Evolutionary conservation across 1,140 invertebrate genomes (phyloP).

Genomic region (Drosophila carrolli): DNA sequence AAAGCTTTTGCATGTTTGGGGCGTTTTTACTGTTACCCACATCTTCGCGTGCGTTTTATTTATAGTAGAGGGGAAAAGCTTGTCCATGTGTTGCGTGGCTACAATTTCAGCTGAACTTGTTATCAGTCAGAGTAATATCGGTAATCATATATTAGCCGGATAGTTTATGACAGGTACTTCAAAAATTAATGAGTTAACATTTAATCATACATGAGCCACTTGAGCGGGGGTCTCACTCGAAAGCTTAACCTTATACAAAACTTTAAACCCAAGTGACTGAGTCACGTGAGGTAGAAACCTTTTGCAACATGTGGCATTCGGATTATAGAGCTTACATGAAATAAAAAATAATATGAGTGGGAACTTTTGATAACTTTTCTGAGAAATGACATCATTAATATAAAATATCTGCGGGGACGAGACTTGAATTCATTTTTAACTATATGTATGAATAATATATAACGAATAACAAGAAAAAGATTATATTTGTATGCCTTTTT

Average conservation of each 20-base stretch:
- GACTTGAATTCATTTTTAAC: neutral
- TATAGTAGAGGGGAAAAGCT: slow-evolving; percentile 30
- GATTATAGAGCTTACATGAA: slow-evolving; percentile 36
- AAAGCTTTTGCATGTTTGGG: slow-evolving; percentile 26
- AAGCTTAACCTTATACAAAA: slow-evolving; percentile 26
- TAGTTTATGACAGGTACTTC: slow-evolving; percentile 13
- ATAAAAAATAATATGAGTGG: neutral
- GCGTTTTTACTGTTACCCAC: slow-evolving; percentile 11
- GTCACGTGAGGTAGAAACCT: slow-evolving; percentile 39
- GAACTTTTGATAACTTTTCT: neutral
- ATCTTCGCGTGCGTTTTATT: slow-evolving; percentile 32
- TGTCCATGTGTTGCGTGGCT: slow-evolving; percentile 13
- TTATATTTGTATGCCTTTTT: neutral
- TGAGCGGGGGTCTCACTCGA: slow-evolving; percentile 16
- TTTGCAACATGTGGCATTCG: slow-evolving; percentile 69
- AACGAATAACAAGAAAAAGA: neutral
- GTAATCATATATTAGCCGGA: slow-evolving; percentile 32
- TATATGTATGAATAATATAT: neutral
- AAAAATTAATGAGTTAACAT: slow-evolving; percentile 13
- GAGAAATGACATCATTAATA: slow-evolving; percentile 19
- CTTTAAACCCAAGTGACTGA: neutral
- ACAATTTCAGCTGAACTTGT: slow-evolving; percentile 4
- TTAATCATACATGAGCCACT: slow-evolving; percentile 39
- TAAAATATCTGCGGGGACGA: neutral
- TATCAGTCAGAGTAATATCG: slow-evolving; percentile 30